A percentile compares a stretch with the other conserved stretches of the same genome.
phyloP scores from a whole-genome alignment of 2,113 vertebrate species.

The Catharus bicknelli region DNA sequence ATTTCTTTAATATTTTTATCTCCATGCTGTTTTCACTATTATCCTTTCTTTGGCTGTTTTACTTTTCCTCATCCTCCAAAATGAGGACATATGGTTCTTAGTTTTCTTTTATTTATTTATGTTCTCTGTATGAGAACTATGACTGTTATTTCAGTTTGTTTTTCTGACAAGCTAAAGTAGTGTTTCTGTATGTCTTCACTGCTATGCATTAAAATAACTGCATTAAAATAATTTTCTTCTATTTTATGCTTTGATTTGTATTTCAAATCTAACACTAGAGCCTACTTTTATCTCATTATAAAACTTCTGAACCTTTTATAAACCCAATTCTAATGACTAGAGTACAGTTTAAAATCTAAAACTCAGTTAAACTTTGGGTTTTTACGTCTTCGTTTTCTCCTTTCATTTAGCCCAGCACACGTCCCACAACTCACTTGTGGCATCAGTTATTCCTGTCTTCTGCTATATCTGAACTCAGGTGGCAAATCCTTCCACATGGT shows the following conservation, averaged over 20 bases:
- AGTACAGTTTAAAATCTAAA: background rate
- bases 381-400: background rate
- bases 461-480: background rate
- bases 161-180: background rate
- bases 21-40: background rate
- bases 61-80: conserved; percentile 1
- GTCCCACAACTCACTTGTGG: background rate
- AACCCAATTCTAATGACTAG: background rate
- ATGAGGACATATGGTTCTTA: background rate
- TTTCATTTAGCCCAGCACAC: background rate
- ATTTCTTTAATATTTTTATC: conserved; percentile 15
- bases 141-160: background rate
- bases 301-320: background rate
- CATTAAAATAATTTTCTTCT: background rate
- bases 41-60: background rate
- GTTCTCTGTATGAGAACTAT: background rate
- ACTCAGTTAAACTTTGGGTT: background rate
- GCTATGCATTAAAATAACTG: background rate
- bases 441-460: background rate
- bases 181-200: background rate
- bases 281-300: background rate
- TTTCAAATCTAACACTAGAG: background rate
- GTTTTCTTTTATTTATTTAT: conserved; percentile 5
- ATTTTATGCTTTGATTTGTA: background rate
- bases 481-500: background rate